Evolutionary conservation across 2,113 vertebrate genomes (phyloP), one percentile per base, ranked within the genome.

Genomic region (Eurypyga helias): DNA sequence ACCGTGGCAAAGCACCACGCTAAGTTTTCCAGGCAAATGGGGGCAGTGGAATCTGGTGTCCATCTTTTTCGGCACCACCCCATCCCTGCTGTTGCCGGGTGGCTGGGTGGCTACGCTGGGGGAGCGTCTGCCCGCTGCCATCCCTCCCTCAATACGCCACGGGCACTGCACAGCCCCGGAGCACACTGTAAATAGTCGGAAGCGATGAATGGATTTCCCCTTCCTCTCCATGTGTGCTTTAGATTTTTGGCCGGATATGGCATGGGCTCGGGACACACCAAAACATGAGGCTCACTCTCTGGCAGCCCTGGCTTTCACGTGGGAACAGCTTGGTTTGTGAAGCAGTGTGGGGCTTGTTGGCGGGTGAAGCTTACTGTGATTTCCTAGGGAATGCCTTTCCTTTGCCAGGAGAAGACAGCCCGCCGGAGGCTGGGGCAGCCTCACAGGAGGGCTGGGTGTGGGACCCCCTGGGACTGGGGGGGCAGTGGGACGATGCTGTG

Each of bases 141-240:
- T 94, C 83, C 54, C 80, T 91, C 84, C 34, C 65, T 92, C 41
- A 0, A 69, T 77, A 24, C 3, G 17, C 87, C 36, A 3, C 7
- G 54, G 94, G 95, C 84, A 94, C 89, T 0, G 7, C 0, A 0
- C 1, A 2, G 95, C 92, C 76, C 57, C 11, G 5, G 87, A 96
- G 90, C 4, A 6, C n/a, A 6, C 57, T 79, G 71, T 96, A 96
- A 97, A 97, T 96, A 96, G 96, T 91, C 93, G 96, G 95, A 97
- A 98, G 17, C 16, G 92, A 95, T 97, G 96, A 98, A 97, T 96
- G 70, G 77, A 91, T 97, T 98, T 98, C 96, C 96, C 58, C 45
- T 98, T 97, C 97, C 97, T 96, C 38, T 87, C 94, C 88, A 87
- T 96, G 92, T 96, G 97, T 95, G 76, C 94, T 96, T 96, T 97